Evolutionary conservation across 2,888 invertebrate genomes (phyloP).

Genomic region (Eristalis intricaria): DNA sequence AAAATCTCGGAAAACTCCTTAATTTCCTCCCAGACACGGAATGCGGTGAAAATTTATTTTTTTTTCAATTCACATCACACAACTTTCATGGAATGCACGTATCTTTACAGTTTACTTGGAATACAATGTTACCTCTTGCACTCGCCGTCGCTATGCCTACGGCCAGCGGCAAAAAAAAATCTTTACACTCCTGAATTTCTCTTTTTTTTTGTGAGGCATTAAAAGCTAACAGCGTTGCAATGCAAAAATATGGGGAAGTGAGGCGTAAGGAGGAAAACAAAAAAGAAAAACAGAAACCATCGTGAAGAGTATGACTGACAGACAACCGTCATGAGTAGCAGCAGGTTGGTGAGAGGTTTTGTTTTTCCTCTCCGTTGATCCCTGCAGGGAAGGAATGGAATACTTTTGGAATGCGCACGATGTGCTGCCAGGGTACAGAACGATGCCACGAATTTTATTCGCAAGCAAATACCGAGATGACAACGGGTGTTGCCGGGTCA

Average conservation of each 20-base stretch:
- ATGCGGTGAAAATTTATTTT: slow-evolving; percentile 6
- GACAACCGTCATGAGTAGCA: slow-evolving; percentile 29
- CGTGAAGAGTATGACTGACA: slow-evolving; percentile 19
- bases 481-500: background rate
- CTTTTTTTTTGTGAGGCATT: slow-evolving; percentile 21
- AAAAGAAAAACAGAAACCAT: no score
- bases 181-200: slow-evolving; percentile 43
- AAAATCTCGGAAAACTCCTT: no score
- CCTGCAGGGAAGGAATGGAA: slow-evolving; percentile 13
- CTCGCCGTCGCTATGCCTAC: background rate
- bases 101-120: slow-evolving; percentile 57
- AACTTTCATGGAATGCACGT: slow-evolving; percentile 58
- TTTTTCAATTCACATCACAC: slow-evolving; percentile 27
- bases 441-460: slow-evolving; percentile 52
- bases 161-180: slow-evolving; percentile 25
- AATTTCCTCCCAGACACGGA: background rate
- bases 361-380: slow-evolving; percentile 20
- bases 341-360: slow-evolving; percentile 37
- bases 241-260: slow-evolving; percentile 1
- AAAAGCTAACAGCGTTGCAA: slow-evolving; percentile 47
- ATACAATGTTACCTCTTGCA: slow-evolving; percentile 22
- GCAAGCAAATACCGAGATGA: slow-evolving; percentile 30
- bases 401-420: slow-evolving; percentile 53
- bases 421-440: slow-evolving; percentile 43
- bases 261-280: no score